Conservation (phyloP, 2,888 invertebrate genomes). For the Leucophora obtusa region DNA sequence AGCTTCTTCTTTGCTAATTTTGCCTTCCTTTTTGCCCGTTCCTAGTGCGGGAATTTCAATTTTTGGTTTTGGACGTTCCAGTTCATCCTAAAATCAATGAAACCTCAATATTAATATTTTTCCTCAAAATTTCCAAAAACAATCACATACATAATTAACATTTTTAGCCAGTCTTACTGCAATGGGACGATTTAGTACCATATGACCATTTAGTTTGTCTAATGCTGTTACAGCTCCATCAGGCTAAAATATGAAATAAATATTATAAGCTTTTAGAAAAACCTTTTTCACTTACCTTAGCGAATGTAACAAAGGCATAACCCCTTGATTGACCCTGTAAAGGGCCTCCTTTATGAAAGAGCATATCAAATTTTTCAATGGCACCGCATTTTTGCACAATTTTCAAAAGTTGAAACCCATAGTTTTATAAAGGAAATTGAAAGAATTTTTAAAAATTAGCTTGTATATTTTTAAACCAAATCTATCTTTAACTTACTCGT, state of each 20-base stretch:
- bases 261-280: no score
- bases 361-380: constrained; percentile 96
- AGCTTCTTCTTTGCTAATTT: constrained; percentile 87
- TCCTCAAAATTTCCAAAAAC: no score
- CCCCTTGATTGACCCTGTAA: constrained; percentile 93
- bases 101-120: not conserved
- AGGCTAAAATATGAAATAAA: constrained; percentile 62
- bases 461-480: constrained; percentile 21
- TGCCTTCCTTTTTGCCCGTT: constrained; percentile 82
- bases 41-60: constrained; percentile 88
- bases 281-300: constrained; percentile 77
- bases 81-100: constrained; percentile 82
- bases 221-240: constrained; percentile 86
- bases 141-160: constrained; percentile 81
- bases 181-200: constrained; percentile 86
- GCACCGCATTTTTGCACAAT: constrained; percentile 95
- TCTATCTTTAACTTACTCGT: constrained; percentile 87
- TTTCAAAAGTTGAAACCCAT: constrained; percentile 97
- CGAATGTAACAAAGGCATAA: constrained; percentile 95
- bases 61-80: constrained; percentile 86
- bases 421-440: constrained; percentile 76
- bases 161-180: constrained; percentile 90
- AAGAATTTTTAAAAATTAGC: constrained; percentile 66
- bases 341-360: constrained; percentile 95
- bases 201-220: constrained; percentile 85